These are phyloP conservation scores for Melanerpes formicivorus DNA, from an alignment of 2,113 vertebrate species.

Conservation along the genomic window DNA sequence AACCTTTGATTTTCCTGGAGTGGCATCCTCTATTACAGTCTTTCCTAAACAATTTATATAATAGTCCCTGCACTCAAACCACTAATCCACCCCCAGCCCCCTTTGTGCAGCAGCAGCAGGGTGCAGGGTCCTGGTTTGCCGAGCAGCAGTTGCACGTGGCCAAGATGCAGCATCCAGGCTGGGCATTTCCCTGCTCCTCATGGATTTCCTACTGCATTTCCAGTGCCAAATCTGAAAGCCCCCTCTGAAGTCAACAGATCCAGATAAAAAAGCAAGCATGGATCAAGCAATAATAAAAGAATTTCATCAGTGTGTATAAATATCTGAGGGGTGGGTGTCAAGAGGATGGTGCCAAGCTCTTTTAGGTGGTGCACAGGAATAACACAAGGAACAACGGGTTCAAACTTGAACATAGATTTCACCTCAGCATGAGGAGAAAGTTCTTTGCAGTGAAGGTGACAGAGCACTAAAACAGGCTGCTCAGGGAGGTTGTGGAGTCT, in stretches of 20 bases:
- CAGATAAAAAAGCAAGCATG: not conserved
- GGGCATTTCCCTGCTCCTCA: accelerated
- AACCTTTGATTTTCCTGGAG: not conserved
- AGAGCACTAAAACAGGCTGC: too few relatives aligned
- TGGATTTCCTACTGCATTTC: not conserved
- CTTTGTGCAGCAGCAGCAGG: not conserved
- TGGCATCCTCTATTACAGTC: not conserved
- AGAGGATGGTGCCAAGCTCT: too few relatives aligned
- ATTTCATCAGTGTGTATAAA: too few relatives aligned
- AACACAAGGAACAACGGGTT: too few relatives aligned
- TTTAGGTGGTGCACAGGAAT: too few relatives aligned
- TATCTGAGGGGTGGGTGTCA: too few relatives aligned
- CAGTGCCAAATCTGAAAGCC: not conserved
- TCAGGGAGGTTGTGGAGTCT: too few relatives aligned
- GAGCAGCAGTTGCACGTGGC: not conserved
- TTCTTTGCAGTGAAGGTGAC: too few relatives aligned
- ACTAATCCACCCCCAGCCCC: not conserved
- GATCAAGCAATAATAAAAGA: not conserved
- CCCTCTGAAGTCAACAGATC: not conserved
- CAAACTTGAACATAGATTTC: too few relatives aligned
- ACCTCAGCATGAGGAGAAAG: too few relatives aligned
- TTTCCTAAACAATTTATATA: not conserved
- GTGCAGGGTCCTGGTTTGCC: not conserved
- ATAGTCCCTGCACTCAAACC: not conserved
- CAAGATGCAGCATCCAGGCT: not conserved